phyloP scores from a whole-genome alignment of 1,140 invertebrate genomes.

The Eumeta japonica region DNA sequence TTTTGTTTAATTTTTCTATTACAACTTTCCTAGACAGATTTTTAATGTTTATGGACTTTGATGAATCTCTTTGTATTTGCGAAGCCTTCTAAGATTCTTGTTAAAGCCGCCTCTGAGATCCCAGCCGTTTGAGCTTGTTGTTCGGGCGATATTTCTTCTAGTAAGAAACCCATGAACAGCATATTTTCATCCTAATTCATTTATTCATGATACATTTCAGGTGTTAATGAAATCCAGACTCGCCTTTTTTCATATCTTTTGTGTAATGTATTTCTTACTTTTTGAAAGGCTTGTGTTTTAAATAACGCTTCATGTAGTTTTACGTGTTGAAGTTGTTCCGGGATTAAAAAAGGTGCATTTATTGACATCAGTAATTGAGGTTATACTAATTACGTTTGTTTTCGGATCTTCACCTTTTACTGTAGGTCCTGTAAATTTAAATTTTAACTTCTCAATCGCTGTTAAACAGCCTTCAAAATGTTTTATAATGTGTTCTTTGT shows the following conservation, averaged over 20 bases:
- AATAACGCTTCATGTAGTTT: slow-evolving; percentile 13
- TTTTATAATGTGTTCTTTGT: too few relatives aligned
- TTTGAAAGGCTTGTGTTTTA: slow-evolving; percentile 21
- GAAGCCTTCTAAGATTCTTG: slow-evolving; percentile 17
- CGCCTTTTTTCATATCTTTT: slow-evolving; percentile 29
- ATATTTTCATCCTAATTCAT: slow-evolving; percentile 22
- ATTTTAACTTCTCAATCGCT: slow-evolving; percentile 28
- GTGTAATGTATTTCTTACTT: slow-evolving; percentile 28
- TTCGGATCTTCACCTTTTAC: slow-evolving; percentile 25
- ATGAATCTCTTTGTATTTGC: slow-evolving; percentile 13
- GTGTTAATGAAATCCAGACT: slow-evolving; percentile 26
- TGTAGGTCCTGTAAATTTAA: slow-evolving; percentile 27
- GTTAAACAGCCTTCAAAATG: too few relatives aligned
- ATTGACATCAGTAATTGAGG: slow-evolving; percentile 23
- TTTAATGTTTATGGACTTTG: slow-evolving; percentile 13
- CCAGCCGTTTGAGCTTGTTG: slow-evolving; percentile 7
- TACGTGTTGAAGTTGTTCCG: slow-evolving; percentile 15
- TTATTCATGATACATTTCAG: slow-evolving; percentile 13
- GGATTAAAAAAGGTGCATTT: slow-evolving; percentile 12
- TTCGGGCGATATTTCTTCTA: slow-evolving; percentile 14
- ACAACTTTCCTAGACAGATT: slow-evolving; percentile 16
- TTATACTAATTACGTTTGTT: slow-evolving; percentile 31
- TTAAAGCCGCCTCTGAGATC: slow-evolving; percentile 13
- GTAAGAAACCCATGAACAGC: slow-evolving; percentile 21
- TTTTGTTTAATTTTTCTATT: slow-evolving; percentile 20